phyloP scores from a whole-genome alignment of 2,888 invertebrate species.

The Galeruca laticollis region DNA sequence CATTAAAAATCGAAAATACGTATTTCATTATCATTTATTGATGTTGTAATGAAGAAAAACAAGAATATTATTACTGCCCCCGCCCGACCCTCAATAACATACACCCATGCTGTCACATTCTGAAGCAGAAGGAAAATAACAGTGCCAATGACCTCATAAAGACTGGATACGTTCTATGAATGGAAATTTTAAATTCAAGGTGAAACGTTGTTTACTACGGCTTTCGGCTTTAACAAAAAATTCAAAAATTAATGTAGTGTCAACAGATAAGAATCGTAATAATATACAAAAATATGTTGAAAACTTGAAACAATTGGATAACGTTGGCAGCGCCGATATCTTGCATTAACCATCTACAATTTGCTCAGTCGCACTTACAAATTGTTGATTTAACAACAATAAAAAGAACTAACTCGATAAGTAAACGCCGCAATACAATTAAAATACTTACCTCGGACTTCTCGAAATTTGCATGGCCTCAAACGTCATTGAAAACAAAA shows the following conservation, averaged over 20 bases:
- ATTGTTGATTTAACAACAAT: conserved; percentile 35
- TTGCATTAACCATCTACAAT: conserved; percentile 9
- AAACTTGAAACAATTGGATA: conserved; percentile 4
- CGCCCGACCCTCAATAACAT: conserved; percentile 32
- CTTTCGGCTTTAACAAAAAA: conserved; percentile 30
- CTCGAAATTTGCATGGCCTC: conserved; percentile 49
- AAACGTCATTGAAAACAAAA: conserved; percentile 17
- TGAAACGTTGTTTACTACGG: conserved; percentile 47
- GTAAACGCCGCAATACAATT: background rate
- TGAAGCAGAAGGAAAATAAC: conserved; percentile 47
- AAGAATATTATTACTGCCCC: conserved; percentile 10
- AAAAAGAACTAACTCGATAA: background rate
- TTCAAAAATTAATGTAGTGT: conserved; percentile 1
- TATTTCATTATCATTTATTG: background rate
- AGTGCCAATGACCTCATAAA: conserved; percentile 53
- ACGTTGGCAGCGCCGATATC: conserved; percentile 18
- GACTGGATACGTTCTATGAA: conserved; percentile 53
- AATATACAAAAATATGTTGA: conserved; percentile 6
- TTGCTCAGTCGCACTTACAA: conserved; percentile 22
- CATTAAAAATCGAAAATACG: background rate
- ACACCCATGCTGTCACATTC: conserved; percentile 35
- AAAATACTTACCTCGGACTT: conserved; percentile 47
- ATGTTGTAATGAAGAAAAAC: conserved; percentile 4
- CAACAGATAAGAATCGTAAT: conserved; percentile 14
- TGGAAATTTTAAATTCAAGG: conserved; percentile 51